Conservation (phyloP, 2,113 vertebrate species). For the Chloropsis cyanopogon region DNA sequence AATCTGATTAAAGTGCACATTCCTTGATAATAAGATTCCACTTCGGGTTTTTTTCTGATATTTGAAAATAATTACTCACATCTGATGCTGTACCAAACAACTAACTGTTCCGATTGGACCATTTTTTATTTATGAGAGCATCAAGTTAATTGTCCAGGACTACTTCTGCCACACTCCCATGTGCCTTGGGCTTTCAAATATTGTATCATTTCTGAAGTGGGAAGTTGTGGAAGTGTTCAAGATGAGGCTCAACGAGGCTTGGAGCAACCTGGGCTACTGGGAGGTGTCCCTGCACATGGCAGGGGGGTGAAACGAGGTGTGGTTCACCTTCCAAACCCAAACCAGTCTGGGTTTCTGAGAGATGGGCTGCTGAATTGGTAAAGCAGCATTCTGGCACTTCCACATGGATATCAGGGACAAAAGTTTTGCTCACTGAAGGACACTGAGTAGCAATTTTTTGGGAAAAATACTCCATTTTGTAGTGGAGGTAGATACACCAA, state of each 20-base stretch:
- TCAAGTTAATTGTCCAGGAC: background rate
- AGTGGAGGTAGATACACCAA: background rate
- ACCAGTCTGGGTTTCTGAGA: background rate
- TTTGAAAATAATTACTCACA: background rate
- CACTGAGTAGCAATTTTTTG: background rate
- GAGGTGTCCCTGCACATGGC: background rate
- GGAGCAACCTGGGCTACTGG: background rate
- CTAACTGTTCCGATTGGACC: background rate
- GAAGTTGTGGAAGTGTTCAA: background rate
- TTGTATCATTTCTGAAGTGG: background rate
- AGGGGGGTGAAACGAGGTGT: background rate
- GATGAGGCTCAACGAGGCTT: background rate
- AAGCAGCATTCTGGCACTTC: background rate
- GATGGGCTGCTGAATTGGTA: background rate
- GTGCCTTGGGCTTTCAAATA: background rate
- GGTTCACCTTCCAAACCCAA: background rate
- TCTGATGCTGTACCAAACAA: background rate
- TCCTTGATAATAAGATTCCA: background rate
- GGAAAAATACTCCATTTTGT: background rate
- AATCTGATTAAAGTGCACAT: background rate
- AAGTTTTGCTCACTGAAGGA: background rate
- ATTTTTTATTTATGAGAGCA: background rate
- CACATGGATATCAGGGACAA: background rate
- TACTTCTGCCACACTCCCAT: background rate
- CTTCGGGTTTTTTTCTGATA: background rate